Conservation (phyloP, 2,797 vertebrate genomes). For the Tangara arthus region DNA sequence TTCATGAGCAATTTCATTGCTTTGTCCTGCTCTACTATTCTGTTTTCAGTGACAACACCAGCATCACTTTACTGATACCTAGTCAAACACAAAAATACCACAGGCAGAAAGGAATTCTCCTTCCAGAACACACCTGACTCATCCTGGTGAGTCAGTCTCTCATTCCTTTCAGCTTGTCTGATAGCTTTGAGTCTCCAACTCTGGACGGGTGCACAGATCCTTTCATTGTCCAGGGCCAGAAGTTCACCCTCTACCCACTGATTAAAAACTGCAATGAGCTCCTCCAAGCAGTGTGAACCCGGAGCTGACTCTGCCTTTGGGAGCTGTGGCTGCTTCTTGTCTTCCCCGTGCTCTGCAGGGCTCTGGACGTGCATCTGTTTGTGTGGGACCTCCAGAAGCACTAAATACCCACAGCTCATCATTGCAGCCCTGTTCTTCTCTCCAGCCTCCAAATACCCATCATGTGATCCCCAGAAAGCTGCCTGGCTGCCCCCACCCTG, state of each 20-base stretch:
- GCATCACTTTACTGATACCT: neutral
- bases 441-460: neutral
- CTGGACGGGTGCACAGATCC: neutral
- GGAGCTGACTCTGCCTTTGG: neutral
- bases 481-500: neutral
- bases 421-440: neutral
- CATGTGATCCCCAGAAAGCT: neutral
- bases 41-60: neutral
- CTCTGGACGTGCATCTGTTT: neutral
- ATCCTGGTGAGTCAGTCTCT: constrained; percentile 27
- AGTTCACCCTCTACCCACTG: neutral
- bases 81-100: neutral
- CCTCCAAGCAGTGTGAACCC: neutral
- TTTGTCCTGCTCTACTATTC: neutral
- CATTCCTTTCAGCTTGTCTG: neutral
- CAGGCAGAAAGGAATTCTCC: neutral
- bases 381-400: neutral
- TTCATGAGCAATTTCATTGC: neutral
- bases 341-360: neutral
- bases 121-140: constrained; percentile 16
- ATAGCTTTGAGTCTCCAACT: neutral
- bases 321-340: neutral
- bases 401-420: neutral
- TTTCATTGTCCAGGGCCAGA: neutral
- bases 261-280: neutral